Percentiles rank a stretch among this genome's conserved stretches.
phyloP scores from a whole-genome alignment of 2,888 invertebrate genomes.

The Herminia tarsipennalis region DNA sequence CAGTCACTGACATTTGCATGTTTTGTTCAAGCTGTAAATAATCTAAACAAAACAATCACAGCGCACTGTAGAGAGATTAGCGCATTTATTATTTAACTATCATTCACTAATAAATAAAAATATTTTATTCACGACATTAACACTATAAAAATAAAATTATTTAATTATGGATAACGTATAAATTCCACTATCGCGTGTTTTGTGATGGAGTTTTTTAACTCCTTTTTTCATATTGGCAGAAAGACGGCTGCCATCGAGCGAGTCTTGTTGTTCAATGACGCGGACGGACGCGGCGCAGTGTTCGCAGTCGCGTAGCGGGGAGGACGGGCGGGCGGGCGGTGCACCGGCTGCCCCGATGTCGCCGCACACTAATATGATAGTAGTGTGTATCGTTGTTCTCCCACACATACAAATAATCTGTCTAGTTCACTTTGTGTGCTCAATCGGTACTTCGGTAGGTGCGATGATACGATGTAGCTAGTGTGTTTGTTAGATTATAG shows the following conservation, averaged over 20 bases:
- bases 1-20: slow-evolving; percentile 71
- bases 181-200: slow-evolving; percentile 83
- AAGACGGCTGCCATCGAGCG: slow-evolving; percentile 83
- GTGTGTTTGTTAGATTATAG: slow-evolving; percentile 62
- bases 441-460: slow-evolving; percentile 64
- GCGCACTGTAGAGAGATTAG: slow-evolving; percentile 76
- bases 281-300: slow-evolving; percentile 76
- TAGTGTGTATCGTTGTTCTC: slow-evolving; percentile 59
- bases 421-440: slow-evolving; percentile 79
- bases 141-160: slow-evolving; percentile 84
- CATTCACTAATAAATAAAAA: slow-evolving; percentile 84
- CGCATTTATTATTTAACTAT: slow-evolving; percentile 79
- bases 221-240: slow-evolving; percentile 84
- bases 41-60: slow-evolving; percentile 81
- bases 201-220: slow-evolving; percentile 77
- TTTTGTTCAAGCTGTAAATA: slow-evolving; percentile 66
- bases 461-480: slow-evolving; percentile 61
- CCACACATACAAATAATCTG: slow-evolving; percentile 70
- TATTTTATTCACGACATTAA: slow-evolving; percentile 74
- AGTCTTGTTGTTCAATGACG: slow-evolving; percentile 86
- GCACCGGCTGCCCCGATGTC: slow-evolving; percentile 84
- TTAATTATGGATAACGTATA: slow-evolving; percentile 79
- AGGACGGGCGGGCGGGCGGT: slow-evolving; percentile 75
- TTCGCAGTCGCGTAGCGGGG: slow-evolving; percentile 83
- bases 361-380: slow-evolving; percentile 67